phyloP scores from a whole-genome alignment of 2,797 vertebrate genomes.

The Anguilla pacifica region DNA sequence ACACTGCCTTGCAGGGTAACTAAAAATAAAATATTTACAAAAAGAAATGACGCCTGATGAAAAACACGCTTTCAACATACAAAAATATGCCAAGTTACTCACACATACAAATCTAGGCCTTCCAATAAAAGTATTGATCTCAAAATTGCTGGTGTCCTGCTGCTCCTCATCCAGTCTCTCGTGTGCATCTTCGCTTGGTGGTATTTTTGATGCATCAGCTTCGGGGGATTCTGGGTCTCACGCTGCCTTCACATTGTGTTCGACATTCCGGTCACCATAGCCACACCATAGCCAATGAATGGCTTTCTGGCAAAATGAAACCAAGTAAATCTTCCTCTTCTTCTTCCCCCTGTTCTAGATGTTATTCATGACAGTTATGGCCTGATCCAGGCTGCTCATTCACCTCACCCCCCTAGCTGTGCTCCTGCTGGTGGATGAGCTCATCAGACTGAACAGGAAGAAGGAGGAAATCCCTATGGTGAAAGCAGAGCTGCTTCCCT shows the following conservation, averaged over 20 bases:
- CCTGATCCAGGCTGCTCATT: slow-evolving; percentile 89
- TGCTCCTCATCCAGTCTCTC: slow-evolving; percentile 80
- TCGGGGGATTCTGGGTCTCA: slow-evolving; percentile 92
- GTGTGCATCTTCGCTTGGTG: slow-evolving; percentile 93
- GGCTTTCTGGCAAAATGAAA: not conserved
- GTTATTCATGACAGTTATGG: slow-evolving; percentile 90
- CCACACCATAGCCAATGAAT: not conserved
- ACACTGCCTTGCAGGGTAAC: too few relatives aligned
- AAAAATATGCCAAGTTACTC: too few relatives aligned
- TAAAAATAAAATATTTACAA: too few relatives aligned
- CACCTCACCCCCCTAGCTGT: slow-evolving; percentile 88
- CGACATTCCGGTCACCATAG: slow-evolving; percentile 68
- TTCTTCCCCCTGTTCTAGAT: slow-evolving; percentile 62
- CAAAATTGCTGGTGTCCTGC: slow-evolving; percentile 75
- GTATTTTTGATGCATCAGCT: slow-evolving; percentile 89
- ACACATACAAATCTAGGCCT: too few relatives aligned
- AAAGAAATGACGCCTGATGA: too few relatives aligned
- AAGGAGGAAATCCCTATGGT: slow-evolving; percentile 90
- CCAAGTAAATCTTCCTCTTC: not conserved
- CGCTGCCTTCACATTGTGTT: slow-evolving; percentile 88
- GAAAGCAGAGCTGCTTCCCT: slow-evolving; percentile 87
- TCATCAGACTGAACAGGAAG: slow-evolving; percentile 92
- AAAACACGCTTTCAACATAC: too few relatives aligned
- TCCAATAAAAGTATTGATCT: too few relatives aligned
- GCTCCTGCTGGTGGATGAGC: slow-evolving; percentile 87